These are phyloP conservation scores for Laspeyria flexula DNA, from an alignment of 2,888 invertebrate genomes.

Conservation along the genomic window DNA sequence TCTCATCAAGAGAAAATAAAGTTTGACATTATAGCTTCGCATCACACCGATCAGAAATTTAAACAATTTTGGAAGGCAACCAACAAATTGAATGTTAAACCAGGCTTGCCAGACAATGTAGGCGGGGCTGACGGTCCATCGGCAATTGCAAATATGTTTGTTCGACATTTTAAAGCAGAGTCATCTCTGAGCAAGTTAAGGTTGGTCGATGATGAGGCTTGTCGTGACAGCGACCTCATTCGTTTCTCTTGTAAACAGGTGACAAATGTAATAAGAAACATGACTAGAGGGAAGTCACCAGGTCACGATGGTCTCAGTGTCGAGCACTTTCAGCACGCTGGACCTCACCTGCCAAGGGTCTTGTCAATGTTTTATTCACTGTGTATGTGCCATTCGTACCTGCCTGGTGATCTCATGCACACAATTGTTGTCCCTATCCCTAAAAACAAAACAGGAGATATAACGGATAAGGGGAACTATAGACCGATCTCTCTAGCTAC, in stretches of 20 bases:
- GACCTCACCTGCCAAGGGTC: constrained; percentile 4
- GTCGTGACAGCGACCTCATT: not conserved
- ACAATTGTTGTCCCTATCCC: constrained; percentile 4
- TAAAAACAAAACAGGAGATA: constrained; percentile 10
- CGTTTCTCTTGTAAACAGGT: not conserved
- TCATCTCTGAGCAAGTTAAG: not conserved
- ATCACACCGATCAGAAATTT: constrained; percentile 5
- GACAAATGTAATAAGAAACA: not conserved
- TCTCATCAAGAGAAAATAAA: not conserved
- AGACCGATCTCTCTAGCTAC: constrained; percentile 15
- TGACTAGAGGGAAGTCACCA: not conserved
- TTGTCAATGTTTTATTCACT: constrained; percentile 4
- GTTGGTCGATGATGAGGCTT: not conserved
- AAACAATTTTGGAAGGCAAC: constrained; percentile 5
- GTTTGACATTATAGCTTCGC: not conserved
- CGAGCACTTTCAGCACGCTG: constrained; percentile 10
- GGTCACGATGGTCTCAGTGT: constrained; percentile 13
- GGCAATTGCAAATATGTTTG: constrained; percentile 5
- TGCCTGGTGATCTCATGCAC: constrained; percentile 4
- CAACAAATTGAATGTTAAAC: constrained; percentile 2
- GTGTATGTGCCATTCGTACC: constrained; percentile 11
- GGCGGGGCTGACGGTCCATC: not conserved
- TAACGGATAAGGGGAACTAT: constrained; percentile 8
- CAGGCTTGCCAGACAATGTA: constrained; percentile 7
- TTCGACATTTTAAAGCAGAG: constrained; percentile 1